These are phyloP conservation scores for Colletes latitarsis DNA, from an alignment of 1,140 invertebrate genomes.

Conservation along the genomic window DNA sequence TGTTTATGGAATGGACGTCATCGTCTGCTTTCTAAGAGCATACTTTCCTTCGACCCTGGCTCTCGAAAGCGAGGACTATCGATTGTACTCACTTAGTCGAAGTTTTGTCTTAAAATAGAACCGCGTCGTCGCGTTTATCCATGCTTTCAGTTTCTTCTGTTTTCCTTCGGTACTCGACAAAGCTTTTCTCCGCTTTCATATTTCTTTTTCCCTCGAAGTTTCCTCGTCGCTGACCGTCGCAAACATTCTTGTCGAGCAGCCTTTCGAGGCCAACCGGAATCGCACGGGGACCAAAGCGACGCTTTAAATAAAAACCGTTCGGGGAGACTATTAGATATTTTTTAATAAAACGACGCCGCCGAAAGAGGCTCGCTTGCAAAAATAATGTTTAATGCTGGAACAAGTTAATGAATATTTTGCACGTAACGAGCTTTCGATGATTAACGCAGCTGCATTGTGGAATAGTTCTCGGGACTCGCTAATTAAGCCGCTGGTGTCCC, in stretches of 20 bases:
- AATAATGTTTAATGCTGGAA: too few relatives aligned
- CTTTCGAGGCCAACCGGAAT: too few relatives aligned
- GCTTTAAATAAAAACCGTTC: too few relatives aligned
- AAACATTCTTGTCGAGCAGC: background rate
- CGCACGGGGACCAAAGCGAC: too few relatives aligned
- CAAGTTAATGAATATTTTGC: background rate
- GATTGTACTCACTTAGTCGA: background rate
- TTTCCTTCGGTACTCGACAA: background rate
- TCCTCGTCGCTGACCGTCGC: background rate
- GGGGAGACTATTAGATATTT: too few relatives aligned
- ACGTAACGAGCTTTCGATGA: background rate
- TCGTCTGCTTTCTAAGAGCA: background rate
- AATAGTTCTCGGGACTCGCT: background rate
- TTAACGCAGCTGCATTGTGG: background rate
- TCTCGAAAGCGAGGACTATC: too few relatives aligned
- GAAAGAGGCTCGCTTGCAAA: too few relatives aligned
- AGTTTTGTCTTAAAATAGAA: background rate
- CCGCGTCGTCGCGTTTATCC: background rate
- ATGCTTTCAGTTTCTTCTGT: background rate
- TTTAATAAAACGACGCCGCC: too few relatives aligned
- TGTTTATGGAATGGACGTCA: background rate
- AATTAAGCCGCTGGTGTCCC: background rate
- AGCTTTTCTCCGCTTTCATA: background rate
- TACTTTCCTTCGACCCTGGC: background rate
- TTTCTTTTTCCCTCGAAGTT: background rate